Base-by-base conservation (phyloP, 2,113 vertebrate species). In the Takifugu bimaculatus region DNA sequence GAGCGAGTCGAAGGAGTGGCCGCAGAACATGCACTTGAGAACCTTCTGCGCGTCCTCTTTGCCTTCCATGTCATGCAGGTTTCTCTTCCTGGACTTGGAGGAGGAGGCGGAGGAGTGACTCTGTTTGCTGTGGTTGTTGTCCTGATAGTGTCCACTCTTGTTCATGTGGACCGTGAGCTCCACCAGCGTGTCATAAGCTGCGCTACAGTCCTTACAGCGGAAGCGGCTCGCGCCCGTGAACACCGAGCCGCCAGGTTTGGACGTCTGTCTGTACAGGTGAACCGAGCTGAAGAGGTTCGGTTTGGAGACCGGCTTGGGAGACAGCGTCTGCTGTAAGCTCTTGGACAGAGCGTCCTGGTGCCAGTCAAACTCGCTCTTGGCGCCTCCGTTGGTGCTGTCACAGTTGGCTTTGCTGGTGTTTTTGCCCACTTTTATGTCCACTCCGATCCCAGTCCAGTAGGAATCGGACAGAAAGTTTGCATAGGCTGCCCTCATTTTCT, bases 11-110 rank as follows among this genome's bases (percentile, higher is more conserved):
- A 99, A 99, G 45, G 97, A 98, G 83, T 99, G 95, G 48, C 97
- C 96, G 43, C 97, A 99, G 80, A 97, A 99, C 97, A 99, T 99
- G 65, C 97, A 99, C 63, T 99, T 99, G 49, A 99, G 90, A 50
- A 99, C 97, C 75, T 98, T 98, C 54, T 98, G 96, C 0, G 96
- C 97, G 14, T 99, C 96, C 85, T 98, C 95, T 63, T 97, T 98
- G 12, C 91, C 91, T 76, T 99, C 97, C 92, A 95, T 92, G 4
- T 99, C 97, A 60, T 97, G 95, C 84, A 99, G 90, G 51, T 93
- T 94, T 76, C 97, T 89, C 81, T 99, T 99, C 14, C 94, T 88
- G 39, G 93, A 92, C 78, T 98, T 99, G 0, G 97, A 95, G 27
- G 95, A 96, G 11, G 94, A 95, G 39, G 91, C 85, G 0, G 94